phyloP scores from a whole-genome alignment of 1,140 invertebrate genomes.

The honey bee (Apis mellifera) region Amel_HAv3.1 CM009940.2:8594501-8595000 shows the following conservation, averaged over 20 bases:
- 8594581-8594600: background rate
- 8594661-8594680: slow-evolving; percentile 95
- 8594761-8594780: slow-evolving; percentile 89
- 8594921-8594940: background rate
- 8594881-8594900: slow-evolving; percentile 86
- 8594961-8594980: background rate
- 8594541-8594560: slow-evolving; percentile 88
- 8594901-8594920: slow-evolving; percentile 82
- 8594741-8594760: slow-evolving; percentile 94
- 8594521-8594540: slow-evolving; percentile 86
- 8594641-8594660: slow-evolving; percentile 90
- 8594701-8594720: slow-evolving; percentile 88
- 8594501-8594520: slow-evolving; percentile 89
- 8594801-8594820: slow-evolving; percentile 74
- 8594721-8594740: slow-evolving; percentile 88
- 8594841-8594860: slow-evolving; percentile 89
- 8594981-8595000: slow-evolving; percentile 77
- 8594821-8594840: slow-evolving; percentile 86
- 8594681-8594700: slow-evolving; percentile 89
- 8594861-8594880: slow-evolving; percentile 87
- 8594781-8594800: slow-evolving; percentile 83
- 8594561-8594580: slow-evolving; percentile 18
- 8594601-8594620: slow-evolving; percentile 45
- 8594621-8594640: slow-evolving; percentile 91
- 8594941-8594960: background rate